Evolutionary conservation across 2,113 vertebrate species (phyloP), one percentile per base, ranked within the genome.

Genomic region (Cheilinus undulatus): DNA sequence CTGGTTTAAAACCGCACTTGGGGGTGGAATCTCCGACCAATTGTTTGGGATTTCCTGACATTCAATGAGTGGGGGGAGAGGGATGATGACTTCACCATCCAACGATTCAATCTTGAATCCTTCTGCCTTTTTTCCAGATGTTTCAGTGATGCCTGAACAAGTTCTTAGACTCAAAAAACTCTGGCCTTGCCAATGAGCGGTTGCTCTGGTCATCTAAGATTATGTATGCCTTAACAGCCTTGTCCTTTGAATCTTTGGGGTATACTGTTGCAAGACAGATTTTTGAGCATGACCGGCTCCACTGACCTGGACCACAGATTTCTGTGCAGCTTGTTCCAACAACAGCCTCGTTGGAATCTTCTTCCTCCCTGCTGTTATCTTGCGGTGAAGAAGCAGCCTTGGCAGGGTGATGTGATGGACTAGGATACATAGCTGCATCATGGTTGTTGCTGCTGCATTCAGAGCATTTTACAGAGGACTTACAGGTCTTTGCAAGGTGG

Each of bases 391-490:
- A 3, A 36, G 54, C 36, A 68, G 42, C 42, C 42, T 34, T 43
- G 38, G 20, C 3, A 1, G 1, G 5, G 23, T 73, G 50, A 46
- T 28, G 12, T 49, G 40, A 15, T 26, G 69, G 56, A 12, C 56
- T 34, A 13, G 67, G 49, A 22, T 64, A 50, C 50, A 63, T 53
- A 4, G 59, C 28, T 27, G 38, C 14, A 7, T 72, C 40, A 12
- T 73, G 40, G 11, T 26, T 1, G 22, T 34, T 48, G n/a, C 59
- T 73, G 0, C 38, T 28, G 7, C 59, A 63, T 20, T 72, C 72
- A 45, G 17, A 60, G 54, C 73, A 85, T 54, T 74, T 81, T 17
- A 85, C 53, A 8, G 23, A 26, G 2, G 32, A 65, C 20, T 50
- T 69, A 56, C 64, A 75, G 6, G 80, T 30, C 38, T 68, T 80